Evolutionary conservation across 92 coral and sea anemone species (phyloP).

Genomic region (Metridium senile): DNA sequence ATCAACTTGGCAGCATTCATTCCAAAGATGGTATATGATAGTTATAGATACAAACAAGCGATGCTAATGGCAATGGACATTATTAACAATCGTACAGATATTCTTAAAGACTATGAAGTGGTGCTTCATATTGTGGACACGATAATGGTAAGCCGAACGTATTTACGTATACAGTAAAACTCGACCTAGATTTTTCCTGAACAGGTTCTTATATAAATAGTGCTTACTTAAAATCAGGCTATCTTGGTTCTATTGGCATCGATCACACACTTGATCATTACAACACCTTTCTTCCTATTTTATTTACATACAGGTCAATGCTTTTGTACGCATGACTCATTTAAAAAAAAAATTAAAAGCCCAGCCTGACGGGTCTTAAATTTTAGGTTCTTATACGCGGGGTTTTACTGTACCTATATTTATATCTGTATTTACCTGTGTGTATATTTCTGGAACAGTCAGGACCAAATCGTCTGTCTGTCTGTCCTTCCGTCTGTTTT

Average conservation of each 20-base stretch:
- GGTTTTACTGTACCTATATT: no score
- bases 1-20: constrained; percentile 72
- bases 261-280: no score
- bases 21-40: constrained; percentile 41
- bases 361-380: no score
- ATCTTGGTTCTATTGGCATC: background rate
- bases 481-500: background rate
- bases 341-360: no score
- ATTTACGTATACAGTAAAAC: background rate
- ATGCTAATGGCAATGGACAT: constrained; percentile 67
- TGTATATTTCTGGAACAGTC: no score
- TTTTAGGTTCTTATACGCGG: no score
- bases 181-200: background rate
- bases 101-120: constrained; percentile 59
- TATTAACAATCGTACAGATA: constrained; percentile 72
- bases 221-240: background rate
- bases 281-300: no score
- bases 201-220: no score
- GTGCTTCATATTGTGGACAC: constrained; percentile 70
- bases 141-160: constrained; percentile 45
- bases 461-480: background rate
- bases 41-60: constrained; percentile 46
- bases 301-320: no score
- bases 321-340: no score
- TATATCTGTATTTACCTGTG: no score